phyloP scores from a whole-genome alignment of 1,140 invertebrate species.

The Aphaenogaster floridana region DNA sequence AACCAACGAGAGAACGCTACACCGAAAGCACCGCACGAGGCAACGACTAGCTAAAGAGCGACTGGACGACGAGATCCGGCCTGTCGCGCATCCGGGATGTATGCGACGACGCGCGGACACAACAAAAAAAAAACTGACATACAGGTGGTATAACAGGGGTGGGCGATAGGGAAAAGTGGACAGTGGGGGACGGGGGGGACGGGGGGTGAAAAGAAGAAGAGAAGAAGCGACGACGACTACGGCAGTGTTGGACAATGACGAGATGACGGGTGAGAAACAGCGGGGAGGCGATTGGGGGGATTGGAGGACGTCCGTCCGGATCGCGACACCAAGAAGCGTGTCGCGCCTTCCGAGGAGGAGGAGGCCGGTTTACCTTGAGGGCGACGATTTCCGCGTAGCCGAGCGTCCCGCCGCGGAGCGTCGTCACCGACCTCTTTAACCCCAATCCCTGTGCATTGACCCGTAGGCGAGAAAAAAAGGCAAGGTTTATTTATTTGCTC shows the following conservation, averaged over 20 bases:
- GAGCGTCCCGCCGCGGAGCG: constrained; percentile 93
- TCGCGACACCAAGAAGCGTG: constrained; percentile 72
- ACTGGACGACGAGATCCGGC: constrained; percentile 42
- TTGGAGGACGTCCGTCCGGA: constrained; percentile 62
- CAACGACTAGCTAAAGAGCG: constrained; percentile 73
- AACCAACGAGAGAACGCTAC: constrained; percentile 81
- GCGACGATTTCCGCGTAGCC: constrained; percentile 98
- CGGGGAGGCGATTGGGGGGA: constrained; percentile 53
- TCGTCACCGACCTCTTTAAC: constrained; percentile 97
- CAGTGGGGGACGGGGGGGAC: neutral
- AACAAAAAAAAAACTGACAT: constrained; percentile 27
- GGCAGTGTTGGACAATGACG: constrained; percentile 35
- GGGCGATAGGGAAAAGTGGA: neutral
- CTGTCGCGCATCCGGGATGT: constrained; percentile 51
- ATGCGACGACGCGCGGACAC: constrained; percentile 43
- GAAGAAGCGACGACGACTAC: constrained; percentile 37
- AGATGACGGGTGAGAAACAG: constrained; percentile 41
- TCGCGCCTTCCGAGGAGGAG: constrained; percentile 74
- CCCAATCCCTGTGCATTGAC: constrained; percentile 90
- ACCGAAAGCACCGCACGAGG: constrained; percentile 84
- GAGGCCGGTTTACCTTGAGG: constrained; percentile 93
- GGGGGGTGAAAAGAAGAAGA: constrained; percentile 36
- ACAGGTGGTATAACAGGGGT: constrained; percentile 18
- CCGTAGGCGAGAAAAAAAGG: constrained; percentile 83
- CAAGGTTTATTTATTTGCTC: constrained; percentile 83